Evolutionary conservation across 2,113 vertebrate genomes (phyloP).

Genomic region (Microtus ochrogaster): DNA sequence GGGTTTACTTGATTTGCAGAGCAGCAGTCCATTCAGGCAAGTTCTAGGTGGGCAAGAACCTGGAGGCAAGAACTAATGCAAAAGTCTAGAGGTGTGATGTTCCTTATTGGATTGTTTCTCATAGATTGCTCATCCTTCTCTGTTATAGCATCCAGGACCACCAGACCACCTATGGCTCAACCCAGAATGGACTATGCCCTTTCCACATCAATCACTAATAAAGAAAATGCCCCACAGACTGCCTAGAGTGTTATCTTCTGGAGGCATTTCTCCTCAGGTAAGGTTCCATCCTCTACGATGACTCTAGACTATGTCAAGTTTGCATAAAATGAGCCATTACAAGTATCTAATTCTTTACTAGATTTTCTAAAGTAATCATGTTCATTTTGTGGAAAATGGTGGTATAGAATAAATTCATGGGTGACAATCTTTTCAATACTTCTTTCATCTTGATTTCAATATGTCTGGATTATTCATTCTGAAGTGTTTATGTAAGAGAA

Average conservation of each 20-base stretch:
- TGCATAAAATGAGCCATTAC: neutral
- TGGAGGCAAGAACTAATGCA: neutral
- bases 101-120: neutral
- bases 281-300: neutral
- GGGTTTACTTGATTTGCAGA: neutral
- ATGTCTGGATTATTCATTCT: neutral
- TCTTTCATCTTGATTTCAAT: neutral
- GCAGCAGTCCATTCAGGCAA: neutral
- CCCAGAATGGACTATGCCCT: neutral
- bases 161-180: neutral
- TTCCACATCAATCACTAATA: neutral
- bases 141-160: neutral
- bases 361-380: neutral
- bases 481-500: neutral
- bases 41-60: too few species aligned
- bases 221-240: neutral
- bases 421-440: neutral
- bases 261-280: neutral
- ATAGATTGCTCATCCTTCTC: neutral
- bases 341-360: neutral
- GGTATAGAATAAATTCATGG: neutral
- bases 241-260: neutral
- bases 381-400: neutral
- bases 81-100: neutral
- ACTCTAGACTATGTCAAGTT: neutral